Conservation (phyloP, 37 sponge, comb jelly and placozoan species). For the Chondrilla cf. caribensis region DNA sequence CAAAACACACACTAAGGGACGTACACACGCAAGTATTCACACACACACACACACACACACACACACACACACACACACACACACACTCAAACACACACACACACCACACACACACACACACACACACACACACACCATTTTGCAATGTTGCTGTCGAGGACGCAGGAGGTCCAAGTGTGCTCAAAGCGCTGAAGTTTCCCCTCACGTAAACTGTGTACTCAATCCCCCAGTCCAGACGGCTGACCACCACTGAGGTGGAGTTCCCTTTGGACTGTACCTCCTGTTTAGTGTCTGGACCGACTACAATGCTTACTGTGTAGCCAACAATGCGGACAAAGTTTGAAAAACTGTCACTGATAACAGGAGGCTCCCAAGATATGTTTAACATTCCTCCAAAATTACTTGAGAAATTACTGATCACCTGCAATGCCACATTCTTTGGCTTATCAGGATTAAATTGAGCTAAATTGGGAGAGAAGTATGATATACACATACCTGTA, state of each 20-base stretch:
- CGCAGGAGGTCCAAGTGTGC: background rate
- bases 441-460: constrained; percentile 31
- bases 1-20: too few relatives aligned
- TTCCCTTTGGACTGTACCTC: background rate
- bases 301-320: background rate
- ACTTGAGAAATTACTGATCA: background rate
- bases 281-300: background rate
- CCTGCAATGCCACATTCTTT: background rate
- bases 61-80: too few relatives aligned
- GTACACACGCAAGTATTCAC: too few relatives aligned
- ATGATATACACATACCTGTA: background rate
- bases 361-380: constrained; percentile 4
- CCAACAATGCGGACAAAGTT: background rate
- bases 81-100: too few relatives aligned
- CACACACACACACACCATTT: too few relatives aligned
- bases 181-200: background rate
- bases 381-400: background rate
- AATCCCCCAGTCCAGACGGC: background rate
- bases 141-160: too few relatives aligned
- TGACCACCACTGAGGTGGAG: background rate
- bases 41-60: too few relatives aligned
- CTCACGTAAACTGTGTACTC: background rate
- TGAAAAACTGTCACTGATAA: background rate
- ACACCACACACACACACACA: too few relatives aligned
- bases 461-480: constrained; percentile 7